Conservation (phyloP, 2,888 invertebrate genomes). For the Drosophila leonis region DNA sequence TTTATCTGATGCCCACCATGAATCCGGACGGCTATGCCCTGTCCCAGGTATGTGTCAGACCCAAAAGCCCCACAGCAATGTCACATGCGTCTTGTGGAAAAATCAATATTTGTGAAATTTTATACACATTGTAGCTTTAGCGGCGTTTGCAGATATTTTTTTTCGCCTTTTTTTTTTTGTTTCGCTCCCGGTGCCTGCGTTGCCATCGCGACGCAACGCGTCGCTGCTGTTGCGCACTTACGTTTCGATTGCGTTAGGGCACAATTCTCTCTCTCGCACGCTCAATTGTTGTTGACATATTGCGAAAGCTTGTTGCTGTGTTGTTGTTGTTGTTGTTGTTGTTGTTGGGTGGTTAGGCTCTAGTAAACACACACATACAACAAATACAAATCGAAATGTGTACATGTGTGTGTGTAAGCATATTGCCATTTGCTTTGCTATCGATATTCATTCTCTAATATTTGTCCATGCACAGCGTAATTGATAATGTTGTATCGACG, state of each 20-base stretch:
- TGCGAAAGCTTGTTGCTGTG: constrained; percentile 41
- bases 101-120: constrained; percentile 58
- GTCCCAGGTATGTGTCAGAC: constrained; percentile 88
- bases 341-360: constrained; percentile 34
- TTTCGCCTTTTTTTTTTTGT: too few species aligned
- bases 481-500: neutral
- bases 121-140: neutral
- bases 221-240: constrained; percentile 46
- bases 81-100: constrained; percentile 39
- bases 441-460: constrained; percentile 19
- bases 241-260: constrained; percentile 55
- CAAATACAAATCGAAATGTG: neutral
- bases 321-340: constrained; percentile 29
- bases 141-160: constrained; percentile 16
- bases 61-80: neutral
- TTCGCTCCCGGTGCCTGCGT: constrained; percentile 15
- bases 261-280: constrained; percentile 18
- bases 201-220: constrained; percentile 11
- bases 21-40: constrained; percentile 98
- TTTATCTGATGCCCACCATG: constrained; percentile 98
- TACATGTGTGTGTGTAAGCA: neutral
- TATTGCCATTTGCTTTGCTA: neutral
- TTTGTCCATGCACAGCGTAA: neutral
- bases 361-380: constrained; percentile 24
- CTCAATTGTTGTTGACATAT: constrained; percentile 47